These are phyloP conservation scores for Tretioscincus oriximinensis DNA, from an alignment of 2,113 vertebrate genomes.

Conservation along the genomic window DNA sequence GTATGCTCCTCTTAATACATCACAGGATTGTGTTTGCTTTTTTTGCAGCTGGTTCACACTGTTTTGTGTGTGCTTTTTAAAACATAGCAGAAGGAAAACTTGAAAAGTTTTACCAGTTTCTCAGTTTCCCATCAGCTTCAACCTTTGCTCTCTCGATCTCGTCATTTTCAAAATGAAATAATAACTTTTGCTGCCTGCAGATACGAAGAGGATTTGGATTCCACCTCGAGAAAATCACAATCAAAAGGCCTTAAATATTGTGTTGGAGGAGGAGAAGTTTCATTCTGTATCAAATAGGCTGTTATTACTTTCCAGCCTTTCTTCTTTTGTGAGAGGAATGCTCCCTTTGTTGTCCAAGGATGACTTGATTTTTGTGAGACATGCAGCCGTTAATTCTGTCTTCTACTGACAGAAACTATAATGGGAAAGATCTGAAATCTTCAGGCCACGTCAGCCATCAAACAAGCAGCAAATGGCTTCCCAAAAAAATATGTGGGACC, in stretches of 20 bases:
- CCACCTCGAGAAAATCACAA: conserved; percentile 6
- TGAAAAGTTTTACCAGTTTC: not conserved
- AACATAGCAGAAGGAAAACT: not conserved
- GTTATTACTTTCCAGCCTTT: conserved; percentile 15
- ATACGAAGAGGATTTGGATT: not conserved
- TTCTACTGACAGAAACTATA: conserved; percentile 18
- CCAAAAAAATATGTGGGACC: not conserved
- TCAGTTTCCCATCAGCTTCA: not conserved
- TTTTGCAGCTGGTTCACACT: too few relatives aligned
- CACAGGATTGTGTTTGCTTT: too few relatives aligned
- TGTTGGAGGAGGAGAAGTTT: not conserved
- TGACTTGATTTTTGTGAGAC: conserved; percentile 16
- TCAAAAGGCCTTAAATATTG: conserved; percentile 4
- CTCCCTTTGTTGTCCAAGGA: conserved; percentile 13
- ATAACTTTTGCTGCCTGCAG: conserved; percentile 4
- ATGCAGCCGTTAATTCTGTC: conserved; percentile 3
- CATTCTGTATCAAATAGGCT: not conserved
- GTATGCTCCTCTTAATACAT: too few relatives aligned
- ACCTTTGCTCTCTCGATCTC: not conserved
- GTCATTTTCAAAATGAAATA: conserved; percentile 9
- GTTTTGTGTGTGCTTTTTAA: not conserved
- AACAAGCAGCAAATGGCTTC: conserved; percentile 12
- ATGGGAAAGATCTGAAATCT: conserved; percentile 17
- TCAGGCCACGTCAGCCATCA: not conserved
- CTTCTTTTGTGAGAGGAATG: conserved; percentile 12